Evolutionary conservation across 2,888 invertebrate species (phyloP).

Genomic region (Latrodectus elegans): DNA sequence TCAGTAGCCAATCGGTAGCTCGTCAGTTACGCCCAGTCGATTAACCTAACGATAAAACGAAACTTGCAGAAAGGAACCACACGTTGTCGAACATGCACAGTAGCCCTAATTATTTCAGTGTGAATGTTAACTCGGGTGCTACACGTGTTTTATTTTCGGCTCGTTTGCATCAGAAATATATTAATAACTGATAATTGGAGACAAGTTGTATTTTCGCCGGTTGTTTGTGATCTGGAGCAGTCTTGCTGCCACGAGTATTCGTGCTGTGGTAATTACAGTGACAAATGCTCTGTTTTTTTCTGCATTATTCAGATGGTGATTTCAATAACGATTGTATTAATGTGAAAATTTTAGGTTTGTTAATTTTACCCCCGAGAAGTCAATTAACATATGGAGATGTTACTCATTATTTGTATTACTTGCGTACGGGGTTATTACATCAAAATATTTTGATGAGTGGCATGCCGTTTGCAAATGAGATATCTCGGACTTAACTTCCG

Average conservation of each 20-base stretch:
- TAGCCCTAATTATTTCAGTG: neutral
- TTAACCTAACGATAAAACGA: conserved; percentile 16
- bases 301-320: neutral
- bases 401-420: too few species aligned
- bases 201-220: neutral
- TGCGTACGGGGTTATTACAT: too few species aligned
- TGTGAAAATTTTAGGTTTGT: neutral
- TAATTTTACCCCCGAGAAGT: neutral
- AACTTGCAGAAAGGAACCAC: conserved; percentile 31
- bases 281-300: neutral
- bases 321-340: neutral
- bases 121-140: neutral
- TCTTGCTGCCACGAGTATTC: neutral
- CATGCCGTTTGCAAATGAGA: too few species aligned
- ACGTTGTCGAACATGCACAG: too few species aligned
- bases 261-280: neutral
- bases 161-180: conserved; percentile 3
- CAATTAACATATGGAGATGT: too few species aligned
- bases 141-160: neutral
- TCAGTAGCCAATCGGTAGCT: conserved; percentile 45
- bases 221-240: neutral
- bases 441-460: too few species aligned
- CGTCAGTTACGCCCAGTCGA: conserved; percentile 43
- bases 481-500: too few species aligned
- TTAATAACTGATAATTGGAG: conserved; percentile 2